Percentiles rank a stretch among this genome's conserved stretches.
phyloP scores from a whole-genome alignment of 2,113 vertebrate species.

The Progne subis region DNA sequence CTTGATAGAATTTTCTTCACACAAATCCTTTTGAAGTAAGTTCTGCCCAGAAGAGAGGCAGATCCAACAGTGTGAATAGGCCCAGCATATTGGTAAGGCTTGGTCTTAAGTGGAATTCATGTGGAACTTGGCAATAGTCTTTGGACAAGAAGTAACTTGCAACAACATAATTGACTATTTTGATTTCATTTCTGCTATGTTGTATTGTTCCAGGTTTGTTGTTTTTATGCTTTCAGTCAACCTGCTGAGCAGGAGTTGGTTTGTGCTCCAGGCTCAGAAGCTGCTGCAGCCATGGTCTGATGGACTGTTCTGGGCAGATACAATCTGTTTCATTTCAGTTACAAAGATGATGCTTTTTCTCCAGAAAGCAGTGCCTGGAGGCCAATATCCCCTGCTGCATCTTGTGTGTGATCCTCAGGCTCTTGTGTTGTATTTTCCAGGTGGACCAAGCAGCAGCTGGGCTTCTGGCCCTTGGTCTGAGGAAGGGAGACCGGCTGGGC shows the following conservation, averaged over 20 bases:
- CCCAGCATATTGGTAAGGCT: background rate
- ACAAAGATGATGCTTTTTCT: background rate
- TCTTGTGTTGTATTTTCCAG: conserved; percentile 66
- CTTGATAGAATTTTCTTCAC: background rate
- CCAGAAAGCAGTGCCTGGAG: background rate
- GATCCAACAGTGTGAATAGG: background rate
- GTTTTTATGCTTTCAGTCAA: background rate
- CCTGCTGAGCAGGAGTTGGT: background rate
- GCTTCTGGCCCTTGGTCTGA: conserved; percentile 86
- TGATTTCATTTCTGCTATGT: background rate
- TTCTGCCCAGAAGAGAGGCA: background rate
- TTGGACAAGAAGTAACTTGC: background rate
- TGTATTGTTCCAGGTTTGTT: background rate
- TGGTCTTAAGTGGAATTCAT: background rate
- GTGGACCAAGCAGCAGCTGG: conserved; percentile 89
- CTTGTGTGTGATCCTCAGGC: background rate
- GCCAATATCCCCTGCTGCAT: background rate
- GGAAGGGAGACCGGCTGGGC: conserved; percentile 87
- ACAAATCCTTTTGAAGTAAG: background rate
- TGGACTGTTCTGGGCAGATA: background rate
- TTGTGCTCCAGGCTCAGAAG: background rate
- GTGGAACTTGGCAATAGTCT: background rate
- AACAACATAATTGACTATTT: background rate
- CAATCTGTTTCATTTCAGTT: background rate
- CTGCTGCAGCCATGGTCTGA: background rate